Base-by-base conservation (phyloP, 1,140 invertebrate genomes). In the Hestina assimilis region DNA sequence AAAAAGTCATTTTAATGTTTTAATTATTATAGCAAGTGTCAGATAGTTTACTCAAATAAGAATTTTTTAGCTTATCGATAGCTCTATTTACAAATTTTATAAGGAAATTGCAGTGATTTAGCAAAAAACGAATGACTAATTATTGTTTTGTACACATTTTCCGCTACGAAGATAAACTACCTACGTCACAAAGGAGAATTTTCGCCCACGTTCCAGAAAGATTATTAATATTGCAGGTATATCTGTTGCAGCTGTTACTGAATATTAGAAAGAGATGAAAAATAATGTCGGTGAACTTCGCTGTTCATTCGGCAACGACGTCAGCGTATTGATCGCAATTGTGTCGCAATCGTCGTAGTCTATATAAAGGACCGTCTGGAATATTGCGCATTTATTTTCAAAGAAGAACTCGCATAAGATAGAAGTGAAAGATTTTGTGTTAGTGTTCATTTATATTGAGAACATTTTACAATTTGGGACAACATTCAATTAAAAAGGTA, bases 301-400 rank as follows among this genome's bases (percentile, higher is more conserved):
- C 26, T 7, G 12, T 12, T 46, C 21, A 38, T 55, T n/a, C n/a
- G n/a, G n/a, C n/a, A n/a, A n/a, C n/a, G n/a, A n/a, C 59, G 66
- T 28, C 19, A 52, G 23, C n/a, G 23, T 53, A 62, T 62, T 62
- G 59, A 62, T 62, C 59, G 41, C 45, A 38, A 47, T 42, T 23
- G 8, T 41, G 8, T 62, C 59, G 41, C 45, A 38, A 47, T 42
- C 24, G 8, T 41, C 12, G 31, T 24, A 7, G 47, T 62, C 53
- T 62, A 62, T 62, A 62, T 38, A 62, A 57, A 60, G 59, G 31
- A 17, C 24, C 4, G 9, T 17, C 26, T 20, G 11, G 8, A 8
- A 21, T 41, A 38, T 24, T 59, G 17, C 28, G 71, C 93, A 92
- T 0, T 94, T 94, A 72, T 93, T 90, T 90, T 40, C 89, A 90